These are phyloP conservation scores for Tetanocera ferruginea DNA, from an alignment of 2,888 invertebrate genomes.

Conservation along the genomic window DNA sequence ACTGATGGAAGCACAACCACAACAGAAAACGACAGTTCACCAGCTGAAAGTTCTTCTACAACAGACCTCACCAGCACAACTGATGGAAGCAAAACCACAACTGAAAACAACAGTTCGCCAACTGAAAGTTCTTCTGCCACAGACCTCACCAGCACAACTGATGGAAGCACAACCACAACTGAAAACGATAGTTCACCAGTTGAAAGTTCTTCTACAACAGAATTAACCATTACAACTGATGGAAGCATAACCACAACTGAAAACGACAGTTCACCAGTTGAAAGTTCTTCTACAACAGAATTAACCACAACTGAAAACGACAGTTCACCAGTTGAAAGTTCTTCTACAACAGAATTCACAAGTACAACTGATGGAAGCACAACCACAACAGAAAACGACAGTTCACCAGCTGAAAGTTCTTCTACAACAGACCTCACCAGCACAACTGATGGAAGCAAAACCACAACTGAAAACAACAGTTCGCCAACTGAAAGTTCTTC, in stretches of 20 bases:
- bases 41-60: background rate
- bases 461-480: background rate
- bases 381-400: background rate
- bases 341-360: background rate
- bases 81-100: background rate
- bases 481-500: background rate
- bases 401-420: background rate
- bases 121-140: background rate
- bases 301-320: background rate
- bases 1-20: background rate
- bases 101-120: background rate
- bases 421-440: background rate
- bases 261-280: background rate
- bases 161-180: background rate
- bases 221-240: background rate
- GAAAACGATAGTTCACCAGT: background rate
- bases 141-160: background rate
- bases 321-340: background rate
- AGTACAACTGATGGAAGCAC: background rate
- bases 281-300: background rate
- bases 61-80: background rate
- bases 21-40: background rate
- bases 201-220: background rate
- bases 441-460: background rate
- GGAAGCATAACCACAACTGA: background rate